A percentile compares a stretch with the other conserved stretches of the same genome.
Conservation (phyloP, 2,888 invertebrate genomes). For the Peribatodes rhomboidaria region DNA sequence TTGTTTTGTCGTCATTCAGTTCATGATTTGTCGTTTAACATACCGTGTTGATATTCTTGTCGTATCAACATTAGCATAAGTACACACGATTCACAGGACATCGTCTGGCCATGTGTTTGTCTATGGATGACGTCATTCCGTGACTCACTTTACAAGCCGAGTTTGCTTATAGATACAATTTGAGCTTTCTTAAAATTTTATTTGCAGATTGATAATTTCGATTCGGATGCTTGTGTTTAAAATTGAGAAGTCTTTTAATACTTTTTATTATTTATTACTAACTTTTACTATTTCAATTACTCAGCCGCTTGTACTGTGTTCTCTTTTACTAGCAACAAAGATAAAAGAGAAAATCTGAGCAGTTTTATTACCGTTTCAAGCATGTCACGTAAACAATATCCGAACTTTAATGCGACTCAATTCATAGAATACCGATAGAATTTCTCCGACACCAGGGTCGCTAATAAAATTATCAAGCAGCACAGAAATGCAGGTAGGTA, state of each 20-base stretch:
- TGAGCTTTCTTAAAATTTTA: background rate
- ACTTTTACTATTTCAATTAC: background rate
- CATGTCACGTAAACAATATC: constrained; percentile 34
- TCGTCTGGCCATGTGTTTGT: constrained; percentile 44
- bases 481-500: constrained; percentile 51
- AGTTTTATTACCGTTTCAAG: constrained; percentile 36
- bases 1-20: background rate
- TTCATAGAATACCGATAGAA: constrained; percentile 37
- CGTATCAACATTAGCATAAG: constrained; percentile 44
- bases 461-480: constrained; percentile 48
- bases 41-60: constrained; percentile 33
- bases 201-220: background rate
- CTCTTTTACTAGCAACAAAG: background rate
- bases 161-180: constrained; percentile 51
- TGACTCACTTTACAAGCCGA: constrained; percentile 57
- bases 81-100: constrained; percentile 32
- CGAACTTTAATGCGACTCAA: constrained; percentile 28
- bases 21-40: constrained; percentile 11
- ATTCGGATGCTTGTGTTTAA: background rate
- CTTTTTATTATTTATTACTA: background rate
- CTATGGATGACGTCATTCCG: constrained; percentile 58
- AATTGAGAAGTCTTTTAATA: no score
- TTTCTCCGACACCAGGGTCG: constrained; percentile 40
- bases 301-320: no score
- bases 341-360: background rate